Percentiles rank a stretch among this genome's conserved stretches.
These are phyloP conservation scores for Artemia sinica DNA, from an alignment of 2,888 invertebrate genomes.

Conservation along the genomic window DNA sequence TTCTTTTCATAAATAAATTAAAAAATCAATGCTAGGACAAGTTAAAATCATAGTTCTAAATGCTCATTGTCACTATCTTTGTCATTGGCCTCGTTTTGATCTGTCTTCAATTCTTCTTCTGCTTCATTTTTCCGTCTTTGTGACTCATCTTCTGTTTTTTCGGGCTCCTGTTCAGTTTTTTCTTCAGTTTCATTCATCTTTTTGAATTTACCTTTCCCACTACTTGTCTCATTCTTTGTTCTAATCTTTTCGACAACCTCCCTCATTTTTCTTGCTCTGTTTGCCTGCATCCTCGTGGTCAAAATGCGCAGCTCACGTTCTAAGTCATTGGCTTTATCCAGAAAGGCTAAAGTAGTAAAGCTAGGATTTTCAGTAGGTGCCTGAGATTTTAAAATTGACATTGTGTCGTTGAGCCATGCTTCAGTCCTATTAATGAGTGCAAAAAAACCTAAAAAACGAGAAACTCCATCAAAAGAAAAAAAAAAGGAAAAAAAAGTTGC, in stretches of 20 bases:
- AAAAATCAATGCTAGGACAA: too few relatives aligned
- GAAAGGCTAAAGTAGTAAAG: neutral
- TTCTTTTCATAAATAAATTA: too few relatives aligned
- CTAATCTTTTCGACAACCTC: neutral
- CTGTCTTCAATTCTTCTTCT: neutral
- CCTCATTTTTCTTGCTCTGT: slow-evolving; percentile 12
- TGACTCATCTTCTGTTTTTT: slow-evolving; percentile 4
- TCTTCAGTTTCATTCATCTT: too few relatives aligned
- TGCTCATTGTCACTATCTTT: too few relatives aligned
- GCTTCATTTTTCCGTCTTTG: neutral
- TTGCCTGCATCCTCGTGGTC: neutral
- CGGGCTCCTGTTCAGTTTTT: neutral
- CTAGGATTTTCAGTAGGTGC: neutral
- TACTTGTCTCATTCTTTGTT: neutral
- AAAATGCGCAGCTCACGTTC: slow-evolving; percentile 6
- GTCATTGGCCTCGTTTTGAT: too few relatives aligned
- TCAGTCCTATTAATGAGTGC: neutral
- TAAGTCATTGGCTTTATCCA: neutral
- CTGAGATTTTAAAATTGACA: neutral
- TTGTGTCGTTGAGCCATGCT: neutral
- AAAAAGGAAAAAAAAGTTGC: too few relatives aligned
- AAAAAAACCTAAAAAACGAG: too few relatives aligned
- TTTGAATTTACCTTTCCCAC: neutral
- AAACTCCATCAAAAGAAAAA: too few relatives aligned
- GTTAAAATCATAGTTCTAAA: too few relatives aligned